Base-by-base conservation (phyloP, 2,113 vertebrate species). In the Dicentrarchus labrax region DNA sequence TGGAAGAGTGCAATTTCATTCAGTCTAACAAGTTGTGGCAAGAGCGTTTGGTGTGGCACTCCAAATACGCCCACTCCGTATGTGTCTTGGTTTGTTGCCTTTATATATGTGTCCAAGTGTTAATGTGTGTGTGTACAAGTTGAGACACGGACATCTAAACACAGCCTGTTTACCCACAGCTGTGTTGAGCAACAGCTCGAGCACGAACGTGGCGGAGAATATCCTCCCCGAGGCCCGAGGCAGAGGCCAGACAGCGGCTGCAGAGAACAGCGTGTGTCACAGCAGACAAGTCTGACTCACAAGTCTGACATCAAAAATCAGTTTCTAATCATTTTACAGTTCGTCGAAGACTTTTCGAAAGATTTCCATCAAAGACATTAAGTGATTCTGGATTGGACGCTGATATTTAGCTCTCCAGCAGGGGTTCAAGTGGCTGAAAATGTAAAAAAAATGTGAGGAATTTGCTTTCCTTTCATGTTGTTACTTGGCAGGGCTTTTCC, bases 131-230 rank as follows among this genome's bases (percentile, higher is more conserved):
- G 77, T 88, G 78, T 82, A 47, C 95, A 94, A 88, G 93, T 96
- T 89, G 84, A 89, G 91, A 94, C 95, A 92, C 12, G 16, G 88
- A 72, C 85, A 92, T 89, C 87, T 87, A 93, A 94, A 93, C 89
- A 94, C 91, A 87, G 71, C 76, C 83, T 93, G 90, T 94, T 94
- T 94, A 94, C 82, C 50, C 80, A 79, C 86, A 92, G 88, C 83
- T 83, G 80, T 80, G 79, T 94, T 94, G 89, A 86, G 92, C 89
- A 95, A 91, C 80, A 87, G 67, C 51, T 80, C 73, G 53, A 24
- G 69, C 10, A 12, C 65, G 51, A 22, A 21, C 59, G 50, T 60
- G 36, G 67, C 16, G 8, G 36, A 62, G 36, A 53, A 38, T 57
- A 22, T 83, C 71, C 71, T 84, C 84, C 78, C 80, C 10, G 45